Evolutionary conservation across 2,888 invertebrate genomes (phyloP).

Genomic region (Chromoteleia sp.): DNA sequence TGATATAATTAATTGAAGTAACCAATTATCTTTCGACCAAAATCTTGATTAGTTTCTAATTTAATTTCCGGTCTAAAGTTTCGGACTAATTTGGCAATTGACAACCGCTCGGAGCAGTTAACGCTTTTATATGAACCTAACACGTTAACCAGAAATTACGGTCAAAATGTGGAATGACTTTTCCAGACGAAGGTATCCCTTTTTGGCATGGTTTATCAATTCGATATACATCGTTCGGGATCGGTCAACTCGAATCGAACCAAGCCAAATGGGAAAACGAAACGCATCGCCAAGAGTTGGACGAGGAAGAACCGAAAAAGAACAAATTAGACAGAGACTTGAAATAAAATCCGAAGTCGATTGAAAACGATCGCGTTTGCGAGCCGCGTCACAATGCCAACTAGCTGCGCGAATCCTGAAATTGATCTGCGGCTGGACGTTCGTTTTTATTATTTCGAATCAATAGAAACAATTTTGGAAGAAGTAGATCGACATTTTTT

Average conservation of each 20-base stretch:
- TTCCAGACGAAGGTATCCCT: constrained; percentile 7
- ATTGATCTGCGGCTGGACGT: constrained; percentile 42
- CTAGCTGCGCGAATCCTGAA: constrained; percentile 55
- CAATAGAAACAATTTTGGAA: constrained; percentile 45
- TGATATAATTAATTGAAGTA: no score
- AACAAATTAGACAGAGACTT: constrained; percentile 67
- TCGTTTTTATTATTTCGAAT: constrained; percentile 57
- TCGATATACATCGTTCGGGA: constrained; percentile 48
- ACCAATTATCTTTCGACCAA: not conserved
- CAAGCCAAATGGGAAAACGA: constrained; percentile 65
- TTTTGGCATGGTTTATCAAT: constrained; percentile 42
- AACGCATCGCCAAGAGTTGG: constrained; percentile 55
- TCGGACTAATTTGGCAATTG: constrained; percentile 7
- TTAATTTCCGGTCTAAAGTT: constrained; percentile 4
- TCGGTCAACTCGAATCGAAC: constrained; percentile 60
- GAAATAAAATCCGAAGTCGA: constrained; percentile 72
- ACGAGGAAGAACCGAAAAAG: constrained; percentile 46
- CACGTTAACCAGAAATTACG: constrained; percentile 1
- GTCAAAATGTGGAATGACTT: not conserved
- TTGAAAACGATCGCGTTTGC: constrained; percentile 65
- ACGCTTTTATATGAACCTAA: constrained; percentile 3
- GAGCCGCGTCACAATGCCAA: constrained; percentile 57
- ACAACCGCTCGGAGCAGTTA: constrained; percentile 5
- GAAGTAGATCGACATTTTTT: constrained; percentile 2
- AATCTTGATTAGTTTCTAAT: constrained; percentile 23